Evolutionary conservation across 2,888 invertebrate genomes (phyloP).

Genomic region (Mylabris sibirica): DNA sequence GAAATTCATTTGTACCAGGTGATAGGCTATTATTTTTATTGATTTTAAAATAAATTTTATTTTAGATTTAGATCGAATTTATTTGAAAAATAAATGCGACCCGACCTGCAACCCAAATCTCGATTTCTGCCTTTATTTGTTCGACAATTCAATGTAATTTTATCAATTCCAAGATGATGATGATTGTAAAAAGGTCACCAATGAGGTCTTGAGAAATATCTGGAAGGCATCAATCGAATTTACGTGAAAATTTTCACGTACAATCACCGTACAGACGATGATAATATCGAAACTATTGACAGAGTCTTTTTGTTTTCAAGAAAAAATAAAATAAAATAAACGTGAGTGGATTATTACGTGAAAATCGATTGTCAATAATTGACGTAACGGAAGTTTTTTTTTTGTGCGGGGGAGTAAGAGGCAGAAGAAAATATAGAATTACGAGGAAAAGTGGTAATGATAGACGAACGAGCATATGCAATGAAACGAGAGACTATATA

Average conservation of each 20-base stretch:
- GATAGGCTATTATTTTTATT: too few species aligned
- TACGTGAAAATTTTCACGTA: not conserved
- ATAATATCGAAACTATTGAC: constrained; percentile 4
- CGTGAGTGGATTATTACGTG: not conserved
- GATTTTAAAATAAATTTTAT: too few species aligned
- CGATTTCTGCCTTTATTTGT: not conserved
- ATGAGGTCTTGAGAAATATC: not conserved
- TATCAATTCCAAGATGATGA: not conserved
- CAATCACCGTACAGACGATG: not conserved
- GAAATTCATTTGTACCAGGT: not conserved
- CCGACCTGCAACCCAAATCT: not conserved
- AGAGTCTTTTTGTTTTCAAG: not conserved
- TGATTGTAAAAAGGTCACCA: not conserved
- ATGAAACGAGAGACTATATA: constrained; percentile 17
- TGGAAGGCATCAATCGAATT: not conserved
- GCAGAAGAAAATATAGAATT: not conserved
- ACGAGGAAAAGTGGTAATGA: not conserved
- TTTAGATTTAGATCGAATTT: not conserved
- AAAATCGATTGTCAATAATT: not conserved
- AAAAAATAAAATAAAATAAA: not conserved
- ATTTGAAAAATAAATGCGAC: not conserved
- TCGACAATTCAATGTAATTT: not conserved
- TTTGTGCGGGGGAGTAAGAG: not conserved
- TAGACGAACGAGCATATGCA: constrained; percentile 10
- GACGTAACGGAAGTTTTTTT: not conserved